Evolutionary conservation across 2,113 vertebrate species (phyloP).

Genomic region (Bubo bubo): DNA sequence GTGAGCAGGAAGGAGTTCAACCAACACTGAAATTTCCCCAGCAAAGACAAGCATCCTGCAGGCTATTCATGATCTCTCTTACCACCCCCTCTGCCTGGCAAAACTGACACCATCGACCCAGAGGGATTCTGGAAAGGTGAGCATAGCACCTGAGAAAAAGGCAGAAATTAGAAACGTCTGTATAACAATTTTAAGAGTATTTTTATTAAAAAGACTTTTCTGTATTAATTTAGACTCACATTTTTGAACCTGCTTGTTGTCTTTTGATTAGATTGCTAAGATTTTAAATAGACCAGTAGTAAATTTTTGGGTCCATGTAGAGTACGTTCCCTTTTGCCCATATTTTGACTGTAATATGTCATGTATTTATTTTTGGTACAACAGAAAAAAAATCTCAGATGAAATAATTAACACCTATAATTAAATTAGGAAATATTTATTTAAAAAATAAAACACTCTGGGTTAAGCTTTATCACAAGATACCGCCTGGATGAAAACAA

Average conservation of each 20-base stretch:
- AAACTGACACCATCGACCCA: not conserved
- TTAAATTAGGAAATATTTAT: not conserved
- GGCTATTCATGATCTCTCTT: accelerated
- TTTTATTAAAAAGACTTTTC: not conserved
- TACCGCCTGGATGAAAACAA: not conserved
- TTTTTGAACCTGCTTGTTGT: not conserved
- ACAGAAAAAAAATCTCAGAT: not conserved
- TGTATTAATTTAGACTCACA: not conserved
- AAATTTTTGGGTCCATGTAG: not conserved
- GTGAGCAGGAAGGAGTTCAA: not conserved
- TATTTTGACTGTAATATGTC: not conserved
- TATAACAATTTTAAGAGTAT: not conserved
- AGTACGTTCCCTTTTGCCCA: not conserved
- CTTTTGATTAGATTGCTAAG: not conserved
- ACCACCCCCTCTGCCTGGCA: not conserved
- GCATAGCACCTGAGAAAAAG: not conserved
- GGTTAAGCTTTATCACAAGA: not conserved
- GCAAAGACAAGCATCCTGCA: not conserved
- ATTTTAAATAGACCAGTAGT: not conserved
- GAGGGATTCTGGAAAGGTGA: not conserved
- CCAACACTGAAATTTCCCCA: not conserved
- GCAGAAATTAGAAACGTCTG: not conserved
- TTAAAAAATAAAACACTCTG: not conserved
- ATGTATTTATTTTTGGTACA: not conserved
- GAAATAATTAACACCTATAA: not conserved